Conservation (phyloP, 2,888 invertebrate species). For the Blera fallax region DNA sequence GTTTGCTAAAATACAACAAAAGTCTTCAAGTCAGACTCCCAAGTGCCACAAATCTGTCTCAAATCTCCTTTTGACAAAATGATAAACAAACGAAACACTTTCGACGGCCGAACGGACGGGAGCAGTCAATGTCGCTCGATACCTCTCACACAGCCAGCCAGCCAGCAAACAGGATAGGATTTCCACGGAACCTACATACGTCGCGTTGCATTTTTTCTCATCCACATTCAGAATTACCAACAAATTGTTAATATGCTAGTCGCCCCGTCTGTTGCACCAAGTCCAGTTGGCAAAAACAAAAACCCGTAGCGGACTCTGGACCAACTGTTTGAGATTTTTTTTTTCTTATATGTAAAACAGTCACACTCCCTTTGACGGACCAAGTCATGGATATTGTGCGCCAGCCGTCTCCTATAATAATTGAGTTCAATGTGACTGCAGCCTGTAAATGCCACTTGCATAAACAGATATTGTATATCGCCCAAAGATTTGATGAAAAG, state of each 20-base stretch:
- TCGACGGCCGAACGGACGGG: neutral
- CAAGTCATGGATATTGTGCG: slow-evolving; percentile 20
- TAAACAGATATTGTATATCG: slow-evolving; percentile 33
- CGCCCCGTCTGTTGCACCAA: neutral
- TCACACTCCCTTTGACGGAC: slow-evolving; percentile 17
- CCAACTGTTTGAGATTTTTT: slow-evolving; percentile 17
- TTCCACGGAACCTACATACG: slow-evolving; percentile 29
- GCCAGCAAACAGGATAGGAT: slow-evolving; percentile 24
- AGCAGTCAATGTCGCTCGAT: neutral
- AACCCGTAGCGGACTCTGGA: neutral
- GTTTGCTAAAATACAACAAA: slow-evolving; percentile 2
- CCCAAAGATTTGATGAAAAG: neutral
- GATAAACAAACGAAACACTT: slow-evolving; percentile 50
- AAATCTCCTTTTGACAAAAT: slow-evolving; percentile 42
- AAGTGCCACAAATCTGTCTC: slow-evolving; percentile 43
- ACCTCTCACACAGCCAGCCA: neutral
- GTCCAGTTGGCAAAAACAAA: slow-evolving; percentile 9
- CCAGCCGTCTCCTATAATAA: slow-evolving; percentile 26
- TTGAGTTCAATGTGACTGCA: slow-evolving; percentile 9
- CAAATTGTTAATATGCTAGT: slow-evolving; percentile 44
- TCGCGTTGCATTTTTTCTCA: slow-evolving; percentile 31
- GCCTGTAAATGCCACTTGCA: slow-evolving; percentile 35
- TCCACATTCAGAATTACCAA: slow-evolving; percentile 33
- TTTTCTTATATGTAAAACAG: slow-evolving; percentile 10
- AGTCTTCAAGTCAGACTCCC: slow-evolving; percentile 25